These are phyloP conservation scores for Bursaphelenchus mucronatus DNA, from an alignment of 1,140 invertebrate genomes.

Conservation along the genomic window DNA sequence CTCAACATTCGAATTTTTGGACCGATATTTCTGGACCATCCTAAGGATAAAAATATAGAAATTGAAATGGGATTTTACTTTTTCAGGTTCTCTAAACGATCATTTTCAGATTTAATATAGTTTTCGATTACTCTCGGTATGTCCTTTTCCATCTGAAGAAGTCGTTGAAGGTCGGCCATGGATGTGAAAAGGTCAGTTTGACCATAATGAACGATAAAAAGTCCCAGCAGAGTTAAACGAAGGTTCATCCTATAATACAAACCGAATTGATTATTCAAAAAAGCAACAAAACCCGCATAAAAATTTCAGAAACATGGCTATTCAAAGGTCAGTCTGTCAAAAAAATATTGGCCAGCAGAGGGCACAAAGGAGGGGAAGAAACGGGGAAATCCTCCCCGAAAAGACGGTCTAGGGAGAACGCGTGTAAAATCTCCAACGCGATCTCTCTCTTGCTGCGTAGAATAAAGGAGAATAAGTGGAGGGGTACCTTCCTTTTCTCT, in stretches of 20 bases:
- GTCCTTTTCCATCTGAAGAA: constrained; percentile 46
- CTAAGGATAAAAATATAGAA: constrained; percentile 31
- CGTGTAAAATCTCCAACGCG: no score
- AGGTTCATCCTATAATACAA: neutral
- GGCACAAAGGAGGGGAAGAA: no score
- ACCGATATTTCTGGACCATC: constrained; percentile 41
- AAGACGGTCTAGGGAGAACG: no score
- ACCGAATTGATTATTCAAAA: neutral
- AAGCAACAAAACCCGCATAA: no score
- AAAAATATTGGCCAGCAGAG: no score
- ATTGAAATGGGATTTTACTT: constrained; percentile 19
- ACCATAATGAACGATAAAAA: neutral
- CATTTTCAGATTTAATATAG: constrained; percentile 41
- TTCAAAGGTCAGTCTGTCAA: no score
- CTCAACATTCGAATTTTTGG: constrained; percentile 41
- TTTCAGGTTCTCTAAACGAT: constrained; percentile 43
- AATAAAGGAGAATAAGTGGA: no score
- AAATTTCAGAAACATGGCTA: no score
- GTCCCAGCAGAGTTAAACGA: neutral
- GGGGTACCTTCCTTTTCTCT: no score
- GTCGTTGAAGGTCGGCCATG: constrained; percentile 43
- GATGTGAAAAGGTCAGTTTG: constrained; percentile 47
- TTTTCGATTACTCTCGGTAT: constrained; percentile 47
- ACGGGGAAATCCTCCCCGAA: no score
- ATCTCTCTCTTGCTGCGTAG: no score